Evolutionary conservation across 2,888 invertebrate genomes (phyloP).

Genomic region (Escarpia spicata): DNA sequence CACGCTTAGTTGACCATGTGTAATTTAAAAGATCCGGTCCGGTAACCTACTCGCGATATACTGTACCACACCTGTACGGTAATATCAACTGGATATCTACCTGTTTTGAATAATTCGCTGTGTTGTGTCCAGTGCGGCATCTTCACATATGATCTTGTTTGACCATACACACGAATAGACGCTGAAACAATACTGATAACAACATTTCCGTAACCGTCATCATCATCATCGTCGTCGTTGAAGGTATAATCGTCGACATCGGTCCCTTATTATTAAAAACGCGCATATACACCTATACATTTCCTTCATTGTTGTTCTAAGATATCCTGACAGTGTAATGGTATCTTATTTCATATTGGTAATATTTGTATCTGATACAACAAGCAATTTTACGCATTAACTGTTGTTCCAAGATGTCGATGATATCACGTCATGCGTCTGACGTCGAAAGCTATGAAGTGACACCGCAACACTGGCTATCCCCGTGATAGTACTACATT

Average conservation of each 20-base stretch:
- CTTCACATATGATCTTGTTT: neutral
- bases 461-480: neutral
- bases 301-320: too few relatives aligned
- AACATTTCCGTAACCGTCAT: neutral
- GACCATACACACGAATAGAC: neutral
- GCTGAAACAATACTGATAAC: neutral
- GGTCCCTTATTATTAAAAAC: too few relatives aligned
- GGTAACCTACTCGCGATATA: neutral
- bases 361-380: neutral
- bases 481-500: neutral
- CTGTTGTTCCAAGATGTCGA: neutral
- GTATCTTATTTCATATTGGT: neutral
- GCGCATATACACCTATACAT: too few relatives aligned
- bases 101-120: neutral
- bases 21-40: neutral
- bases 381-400: neutral
- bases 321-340: too few relatives aligned
- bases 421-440: neutral
- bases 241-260: neutral
- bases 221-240: neutral
- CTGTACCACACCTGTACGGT: neutral
- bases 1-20: neutral
- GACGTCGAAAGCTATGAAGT: neutral
- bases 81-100: neutral
- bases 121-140: neutral